Evolutionary conservation across 2,797 vertebrate species (phyloP), one percentile per base, ranked within the genome.

Genomic region (Podarcis lilfordi): DNA sequence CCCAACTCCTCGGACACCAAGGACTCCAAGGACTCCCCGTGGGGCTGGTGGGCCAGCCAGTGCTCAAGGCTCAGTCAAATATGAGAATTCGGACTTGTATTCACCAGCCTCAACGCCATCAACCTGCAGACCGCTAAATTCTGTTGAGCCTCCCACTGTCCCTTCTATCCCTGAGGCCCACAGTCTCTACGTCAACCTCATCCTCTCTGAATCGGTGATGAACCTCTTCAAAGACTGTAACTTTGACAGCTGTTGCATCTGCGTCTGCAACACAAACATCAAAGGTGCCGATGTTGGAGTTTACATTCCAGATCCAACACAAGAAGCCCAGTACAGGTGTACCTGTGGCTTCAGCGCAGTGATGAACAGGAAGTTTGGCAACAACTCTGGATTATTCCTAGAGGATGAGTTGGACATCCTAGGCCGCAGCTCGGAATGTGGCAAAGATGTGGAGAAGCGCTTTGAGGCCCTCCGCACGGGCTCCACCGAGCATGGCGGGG

Each of bases 181-280:
- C 97, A 99, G 99, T 96, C 98, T 99, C 82, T 99, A 99, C 19
- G 99, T 99, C 86, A 99, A 98, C 84, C 98, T 99, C 96, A 99
- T 99, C 95, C 98, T 99, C 90, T 99, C 99, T 0, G 99, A 99
- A 94, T 99, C 99, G 0, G 98, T 99, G 93, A 98, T 99, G 98
- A 99, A 99, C 92, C 98, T 99, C 92, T 99, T 99, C 96, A 99
- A 99, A 94, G 99, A 99, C 97, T 99, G 99, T 94, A 99, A 99
- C 97, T 99, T 99, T 76, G 99, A 99, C 97, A 99, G 99, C 98
- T 99, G 99, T 96, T 99, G 99, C 97, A 98, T 99, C 94, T 99
- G 99, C 43, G 99, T 98, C 72, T 99, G 99, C 94, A 99, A 99
- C 96, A 99, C 99, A 98, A 99, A 99, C 96, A 99, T 99, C 95